Evolutionary conservation across 2,888 invertebrate genomes (phyloP).

Genomic region (Linnaemya vulpina): DNA sequence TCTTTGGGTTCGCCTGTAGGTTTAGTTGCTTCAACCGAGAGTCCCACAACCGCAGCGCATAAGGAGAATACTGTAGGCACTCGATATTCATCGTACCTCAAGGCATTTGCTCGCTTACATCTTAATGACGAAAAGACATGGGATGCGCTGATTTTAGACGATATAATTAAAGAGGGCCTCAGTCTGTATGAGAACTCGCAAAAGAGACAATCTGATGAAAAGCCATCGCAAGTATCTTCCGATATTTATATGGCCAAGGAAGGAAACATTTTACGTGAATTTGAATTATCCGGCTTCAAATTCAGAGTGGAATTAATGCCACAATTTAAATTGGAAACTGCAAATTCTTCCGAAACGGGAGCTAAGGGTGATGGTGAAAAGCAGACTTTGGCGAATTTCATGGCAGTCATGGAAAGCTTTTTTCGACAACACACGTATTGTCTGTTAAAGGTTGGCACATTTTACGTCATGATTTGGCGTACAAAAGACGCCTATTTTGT

Average conservation of each 20-base stretch:
- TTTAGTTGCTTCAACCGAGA: constrained; percentile 72
- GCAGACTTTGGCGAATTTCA: constrained; percentile 58
- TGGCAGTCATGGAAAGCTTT: constrained; percentile 73
- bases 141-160: constrained; percentile 77
- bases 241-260: constrained; percentile 77
- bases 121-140: constrained; percentile 78
- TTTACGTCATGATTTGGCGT: constrained; percentile 80
- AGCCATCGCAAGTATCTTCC: constrained; percentile 52
- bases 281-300: constrained; percentile 76
- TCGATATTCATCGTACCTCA: constrained; percentile 77
- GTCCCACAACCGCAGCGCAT: constrained; percentile 69
- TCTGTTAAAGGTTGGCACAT: constrained; percentile 74
- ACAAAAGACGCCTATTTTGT: constrained; percentile 78
- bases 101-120: constrained; percentile 79
- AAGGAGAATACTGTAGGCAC: constrained; percentile 71
- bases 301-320: constrained; percentile 77
- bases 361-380: constrained; percentile 67
- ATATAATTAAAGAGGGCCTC: constrained; percentile 78
- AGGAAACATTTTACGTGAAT: constrained; percentile 75
- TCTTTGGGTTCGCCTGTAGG: constrained; percentile 77
- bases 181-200: constrained; percentile 74
- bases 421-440: constrained; percentile 76
- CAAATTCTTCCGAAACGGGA: constrained; percentile 2
- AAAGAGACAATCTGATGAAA: constrained; percentile 47
- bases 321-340: constrained; percentile 63